Evolutionary conservation across 2,797 vertebrate species (phyloP), one percentile per base, ranked within the genome.

Genomic region (Gobio occitaniae): DNA sequence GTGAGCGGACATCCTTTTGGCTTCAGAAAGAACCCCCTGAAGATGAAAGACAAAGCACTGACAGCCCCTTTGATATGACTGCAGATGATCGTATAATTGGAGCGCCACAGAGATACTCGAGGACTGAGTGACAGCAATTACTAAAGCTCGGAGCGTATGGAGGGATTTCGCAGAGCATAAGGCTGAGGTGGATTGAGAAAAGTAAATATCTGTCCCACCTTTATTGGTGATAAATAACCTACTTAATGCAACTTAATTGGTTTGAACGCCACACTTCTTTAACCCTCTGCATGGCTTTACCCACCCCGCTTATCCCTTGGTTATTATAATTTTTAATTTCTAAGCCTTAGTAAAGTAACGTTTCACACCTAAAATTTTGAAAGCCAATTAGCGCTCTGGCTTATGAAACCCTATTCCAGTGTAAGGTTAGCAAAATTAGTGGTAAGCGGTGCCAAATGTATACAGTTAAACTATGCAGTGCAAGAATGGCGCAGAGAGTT

Each of bases 41-140:
- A 71, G 83, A 78, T 86, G 76, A 88, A 85, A 86, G 80, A 82
- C 83, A 85, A 83, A 75, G 84, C 84, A 70, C 80, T 87, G 82
- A 90, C 86, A 87, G 86, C 80, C 77, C 78, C 75, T 81, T 86
- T 89, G 87, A 89, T 89, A 78, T 82, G 84, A 86, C 86, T 84
- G 69, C 87, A 81, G 85, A 89, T 84, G 85, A 86, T 86, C 41
- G 61, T 72, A 54, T 48, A 88, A 89, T 89, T 89, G 84, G 87
- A 71, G 79, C 69, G 29, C 84, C 86, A 25, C 75, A n/a, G 76
- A 61, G 76, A 71, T 50, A 48, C 83, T 78, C 9, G n/a, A 84
- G 61, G 50, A 78, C 38, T 78, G 82, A 84, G 48, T 77, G 82
- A 78, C 68, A 36, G 12, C 76, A 84, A 84, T 79, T 79, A 79